These are phyloP conservation scores for Vanessa tameamea DNA, from an alignment of 1,140 invertebrate genomes.

Conservation along the genomic window DNA sequence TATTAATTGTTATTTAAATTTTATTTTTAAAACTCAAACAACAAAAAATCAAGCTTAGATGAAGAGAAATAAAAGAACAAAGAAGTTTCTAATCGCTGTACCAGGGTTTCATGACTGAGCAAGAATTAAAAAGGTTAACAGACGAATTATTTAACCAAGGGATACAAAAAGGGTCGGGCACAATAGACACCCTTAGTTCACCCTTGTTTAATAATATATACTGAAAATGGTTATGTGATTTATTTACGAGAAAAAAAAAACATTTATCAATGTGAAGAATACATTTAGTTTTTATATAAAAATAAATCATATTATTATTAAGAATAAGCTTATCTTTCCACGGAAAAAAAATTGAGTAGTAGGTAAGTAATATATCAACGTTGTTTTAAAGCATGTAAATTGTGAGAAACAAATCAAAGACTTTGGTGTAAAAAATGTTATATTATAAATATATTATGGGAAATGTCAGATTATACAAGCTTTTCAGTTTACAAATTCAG, in stretches of 20 bases:
- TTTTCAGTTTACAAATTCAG: neutral
- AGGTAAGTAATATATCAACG: too few relatives aligned
- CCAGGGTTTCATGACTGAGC: constrained; percentile 47
- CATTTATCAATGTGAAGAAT: neutral
- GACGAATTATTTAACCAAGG: constrained; percentile 42
- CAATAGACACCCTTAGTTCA: constrained; percentile 43
- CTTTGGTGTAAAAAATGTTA: too few relatives aligned
- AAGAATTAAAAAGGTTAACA: constrained; percentile 46
- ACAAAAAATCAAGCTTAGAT: neutral
- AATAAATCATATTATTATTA: too few relatives aligned
- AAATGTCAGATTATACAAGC: neutral
- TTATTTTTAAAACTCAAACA: too few relatives aligned
- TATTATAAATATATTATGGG: too few relatives aligned
- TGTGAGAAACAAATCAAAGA: too few relatives aligned
- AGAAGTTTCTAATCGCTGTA: constrained; percentile 45
- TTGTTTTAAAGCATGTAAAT: too few relatives aligned
- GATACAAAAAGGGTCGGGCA: constrained; percentile 44
- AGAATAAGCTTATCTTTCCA: too few relatives aligned
- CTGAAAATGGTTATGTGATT: constrained; percentile 33
- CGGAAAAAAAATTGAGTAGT: too few relatives aligned
- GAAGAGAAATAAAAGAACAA: constrained; percentile 34
- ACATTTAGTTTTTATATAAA: too few relatives aligned
- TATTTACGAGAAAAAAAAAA: constrained; percentile 29
- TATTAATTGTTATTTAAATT: too few relatives aligned
- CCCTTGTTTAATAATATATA: constrained; percentile 43